Conservation (phyloP, 2,888 invertebrate genomes). For the Elegia similella region DNA sequence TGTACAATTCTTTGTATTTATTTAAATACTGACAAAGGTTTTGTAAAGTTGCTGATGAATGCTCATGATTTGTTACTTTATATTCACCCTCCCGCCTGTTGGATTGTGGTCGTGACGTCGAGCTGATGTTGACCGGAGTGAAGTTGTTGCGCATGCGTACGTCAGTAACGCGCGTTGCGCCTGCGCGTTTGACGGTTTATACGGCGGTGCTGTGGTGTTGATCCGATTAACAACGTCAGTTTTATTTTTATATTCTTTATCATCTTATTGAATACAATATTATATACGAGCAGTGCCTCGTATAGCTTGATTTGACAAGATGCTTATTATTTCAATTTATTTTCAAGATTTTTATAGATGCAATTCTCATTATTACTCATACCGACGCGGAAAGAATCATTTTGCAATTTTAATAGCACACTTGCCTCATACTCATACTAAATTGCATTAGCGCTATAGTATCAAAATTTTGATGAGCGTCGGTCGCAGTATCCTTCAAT, state of each 20-base stretch:
- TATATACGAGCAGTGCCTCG: conserved; percentile 32
- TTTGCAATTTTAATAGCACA: conserved; percentile 28
- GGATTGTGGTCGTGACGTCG: conserved; percentile 33
- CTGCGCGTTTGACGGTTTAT: conserved; percentile 79
- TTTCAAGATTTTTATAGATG: conserved; percentile 28
- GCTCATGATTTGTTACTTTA: background rate
- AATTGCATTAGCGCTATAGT: conserved; percentile 19
- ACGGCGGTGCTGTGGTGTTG: conserved; percentile 80
- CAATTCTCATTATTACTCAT: conserved; percentile 39
- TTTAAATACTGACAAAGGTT: background rate
- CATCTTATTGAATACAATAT: conserved; percentile 32
- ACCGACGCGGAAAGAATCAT: conserved; percentile 43
- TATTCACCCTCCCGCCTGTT: conserved; percentile 43
- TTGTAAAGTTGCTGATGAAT: background rate
- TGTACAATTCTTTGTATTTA: too few species aligned
- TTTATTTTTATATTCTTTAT: conserved; percentile 51
- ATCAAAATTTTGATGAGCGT: conserved; percentile 42
- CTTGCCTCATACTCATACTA: conserved; percentile 18
- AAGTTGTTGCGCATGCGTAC: conserved; percentile 73
- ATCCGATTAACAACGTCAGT: conserved; percentile 81
- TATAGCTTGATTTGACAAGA: conserved; percentile 56
- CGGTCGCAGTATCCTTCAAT: conserved; percentile 61
- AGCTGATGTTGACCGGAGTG: conserved; percentile 52
- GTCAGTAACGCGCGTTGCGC: conserved; percentile 79
- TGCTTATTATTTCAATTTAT: conserved; percentile 21